phyloP scores from a whole-genome alignment of 2,113 vertebrate genomes.

The Zootoca vivipara region DNA sequence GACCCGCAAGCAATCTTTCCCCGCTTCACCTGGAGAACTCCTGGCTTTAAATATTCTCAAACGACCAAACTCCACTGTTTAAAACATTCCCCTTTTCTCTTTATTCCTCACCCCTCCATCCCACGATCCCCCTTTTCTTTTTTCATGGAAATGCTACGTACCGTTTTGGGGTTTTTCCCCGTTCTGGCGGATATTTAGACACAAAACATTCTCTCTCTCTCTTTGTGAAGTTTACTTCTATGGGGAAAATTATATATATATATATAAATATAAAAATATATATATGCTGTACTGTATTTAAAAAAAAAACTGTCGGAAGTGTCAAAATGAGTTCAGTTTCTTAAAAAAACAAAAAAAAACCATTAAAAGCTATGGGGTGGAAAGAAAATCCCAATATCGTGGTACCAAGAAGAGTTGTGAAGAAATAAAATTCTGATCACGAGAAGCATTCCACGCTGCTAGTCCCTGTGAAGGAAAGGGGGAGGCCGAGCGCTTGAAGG shows the following conservation, averaged over 20 bases:
- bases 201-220: neutral
- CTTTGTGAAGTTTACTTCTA: constrained; percentile 61
- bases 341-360: constrained; percentile 46
- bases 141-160: constrained; percentile 25
- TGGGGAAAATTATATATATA: constrained; percentile 36
- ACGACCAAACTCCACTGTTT: neutral
- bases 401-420: constrained; percentile 72
- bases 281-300: constrained; percentile 61
- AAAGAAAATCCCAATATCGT: constrained; percentile 9
- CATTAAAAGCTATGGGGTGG: constrained; percentile 10
- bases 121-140: constrained; percentile 54
- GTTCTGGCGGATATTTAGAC: constrained; percentile 22
- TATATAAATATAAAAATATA: too few species aligned
- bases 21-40: too few species aligned
- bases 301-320: constrained; percentile 63
- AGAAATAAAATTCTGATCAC: constrained; percentile 69
- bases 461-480: neutral
- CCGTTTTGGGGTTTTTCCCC: neutral
- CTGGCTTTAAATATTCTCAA: too few species aligned
- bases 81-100: too few species aligned
- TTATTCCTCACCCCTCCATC: neutral
- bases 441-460: neutral
- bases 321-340: constrained; percentile 67
- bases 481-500: neutral
- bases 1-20: too few species aligned